Base-by-base conservation (phyloP, 2,888 invertebrate species). In the Eupithecia inturbata region DNA sequence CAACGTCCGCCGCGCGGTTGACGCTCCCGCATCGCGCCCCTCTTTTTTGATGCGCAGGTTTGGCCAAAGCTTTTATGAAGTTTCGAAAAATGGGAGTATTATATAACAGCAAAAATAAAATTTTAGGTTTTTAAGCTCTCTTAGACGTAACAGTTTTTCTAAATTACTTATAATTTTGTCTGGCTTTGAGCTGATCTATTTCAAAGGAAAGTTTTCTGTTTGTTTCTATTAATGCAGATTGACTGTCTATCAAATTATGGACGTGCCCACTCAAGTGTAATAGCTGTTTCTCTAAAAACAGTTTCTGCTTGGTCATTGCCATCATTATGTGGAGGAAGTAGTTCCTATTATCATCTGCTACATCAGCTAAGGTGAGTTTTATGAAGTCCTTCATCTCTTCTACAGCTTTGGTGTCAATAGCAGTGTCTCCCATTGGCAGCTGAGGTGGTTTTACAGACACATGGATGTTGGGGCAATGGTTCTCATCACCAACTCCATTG, bases 281-380 rank as follows among this genome's bases (percentile, higher is more conserved):
- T 39, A 95, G 80, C 74, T 94, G 91, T 73, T 94, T 94, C 76
- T 95, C 94, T 67, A 95, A 84, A 84, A 88, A 94, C 74, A 95
- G 77, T 76, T 93, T 92, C 76, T 94, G 94, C 80, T 95, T 95
- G 1, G 94, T 94, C 26, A 95, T 83, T 39, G 91, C 91, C 92
- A 95, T 92, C 91, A 93, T 94, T n/a, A 93, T 88, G 72, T 92
- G 91, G 0, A 94, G 87, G 77, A 92, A 94, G 82, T 92, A 92
- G 79, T 92, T 92, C 71, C 90, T 87, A 74, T 91, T 94, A 72
- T 93, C 92, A 80, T 92, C 92, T 1, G 92, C 87, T 3, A 92
- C 88, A 85, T 95, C 93, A 1, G 90, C 84, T 60, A 94, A 75
- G 57, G 87, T 86, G 45, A 91, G 79, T 79, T 91, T 91, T 1